Base-by-base conservation (phyloP, 2,797 vertebrate genomes). In the Alcedo atthis region DNA sequence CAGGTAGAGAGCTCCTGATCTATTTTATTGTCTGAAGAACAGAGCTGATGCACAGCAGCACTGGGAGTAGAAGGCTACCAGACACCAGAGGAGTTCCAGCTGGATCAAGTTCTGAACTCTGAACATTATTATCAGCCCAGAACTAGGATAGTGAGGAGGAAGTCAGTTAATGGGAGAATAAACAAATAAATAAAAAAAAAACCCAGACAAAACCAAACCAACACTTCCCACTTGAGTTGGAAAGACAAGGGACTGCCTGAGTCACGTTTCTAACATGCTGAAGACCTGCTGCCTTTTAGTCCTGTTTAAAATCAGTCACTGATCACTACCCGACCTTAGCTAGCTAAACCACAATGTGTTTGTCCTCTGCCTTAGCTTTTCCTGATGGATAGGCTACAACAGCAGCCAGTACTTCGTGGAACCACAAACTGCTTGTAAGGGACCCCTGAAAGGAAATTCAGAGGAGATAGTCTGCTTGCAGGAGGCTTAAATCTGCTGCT, bases 21-120 rank as follows among this genome's bases (percentile, higher is more conserved):
- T 87, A 68, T 84, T 92, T 61, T 43, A 70, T 49, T 25, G 24
- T 49, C 37, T 74, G 54, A 87, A 85, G 71, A 87, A 70, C 35
- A 63, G 35, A 59, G 55, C 12, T 85, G 61, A 59, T 80, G 89
- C 86, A 93, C 69, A 71, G 49, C 53, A 90, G 57, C 57, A 28
- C 26, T 37, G 68, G 80, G 13, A 35, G 42, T 1, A 66, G 16
- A 37, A 32, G 35, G 30, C 20, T 49, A 26, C 80, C 40, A 53
- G 64, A 78, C 20, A 62, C 9, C 51, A 58, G 51, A 58, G 17
- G 18, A 58, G 26, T n/a, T 78, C 58, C 42, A 83, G 19, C 26
- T 40, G 71, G 61, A 89, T 75, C 70, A 42, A 66, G 11, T 79
- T 75, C 48, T 43, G 26, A 89, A 43, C 54, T 71, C 46, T 48